Percentiles rank a stretch among this genome's conserved stretches.
Evolutionary conservation across 2,797 vertebrate species (phyloP).

Genomic region (Coregonus suidteri): DNA sequence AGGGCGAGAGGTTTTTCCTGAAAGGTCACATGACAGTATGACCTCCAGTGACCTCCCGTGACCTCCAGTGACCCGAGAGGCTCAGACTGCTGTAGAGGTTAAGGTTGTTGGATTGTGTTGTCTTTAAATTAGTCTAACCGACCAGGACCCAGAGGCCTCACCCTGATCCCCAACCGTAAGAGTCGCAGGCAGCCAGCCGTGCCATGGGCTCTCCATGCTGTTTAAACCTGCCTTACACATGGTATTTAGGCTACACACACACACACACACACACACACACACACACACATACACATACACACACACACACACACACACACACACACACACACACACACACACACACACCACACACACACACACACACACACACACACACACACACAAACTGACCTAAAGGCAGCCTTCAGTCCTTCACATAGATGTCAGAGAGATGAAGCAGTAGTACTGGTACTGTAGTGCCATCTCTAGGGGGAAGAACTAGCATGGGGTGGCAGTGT

Average conservation of each 20-base stretch:
- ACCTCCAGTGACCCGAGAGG: not conserved
- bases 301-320: no score
- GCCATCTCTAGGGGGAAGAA: no score
- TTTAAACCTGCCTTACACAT: slow-evolving; percentile 30
- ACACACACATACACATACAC: no score
- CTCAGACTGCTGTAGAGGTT: not conserved
- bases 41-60: not conserved
- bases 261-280: not conserved
- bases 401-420: slow-evolving; percentile 2
- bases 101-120: not conserved
- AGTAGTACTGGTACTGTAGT: not conserved
- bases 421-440: not conserved
- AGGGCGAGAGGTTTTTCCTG: no score
- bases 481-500: no score
- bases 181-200: not conserved
- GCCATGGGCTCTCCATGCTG: slow-evolving; percentile 10
- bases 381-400: not conserved
- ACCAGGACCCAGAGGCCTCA: not conserved
- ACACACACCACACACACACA: no score
- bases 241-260: slow-evolving; percentile 12
- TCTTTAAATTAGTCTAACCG: not conserved
- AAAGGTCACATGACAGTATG: no score
- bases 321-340: no score
- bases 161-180: not conserved
- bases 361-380: no score